Percentiles rank a stretch among this genome's conserved stretches.
These are phyloP conservation scores for Heteronetta atricapilla DNA, from an alignment of 2,113 vertebrate species.

Conservation along the genomic window DNA sequence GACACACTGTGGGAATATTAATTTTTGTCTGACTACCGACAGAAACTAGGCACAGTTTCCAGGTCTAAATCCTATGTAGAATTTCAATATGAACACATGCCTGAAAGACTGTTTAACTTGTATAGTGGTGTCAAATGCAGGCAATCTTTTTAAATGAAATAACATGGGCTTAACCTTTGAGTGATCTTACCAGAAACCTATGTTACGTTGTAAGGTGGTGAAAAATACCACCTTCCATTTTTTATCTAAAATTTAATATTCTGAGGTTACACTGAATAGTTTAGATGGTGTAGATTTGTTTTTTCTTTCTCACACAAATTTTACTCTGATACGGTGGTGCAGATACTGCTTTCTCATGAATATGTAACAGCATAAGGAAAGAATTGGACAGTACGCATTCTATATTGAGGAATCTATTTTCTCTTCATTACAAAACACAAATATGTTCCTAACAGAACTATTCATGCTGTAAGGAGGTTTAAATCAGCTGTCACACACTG, in stretches of 20 bases:
- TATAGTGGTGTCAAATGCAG: neutral
- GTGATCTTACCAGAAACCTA: neutral
- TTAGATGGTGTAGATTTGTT: neutral
- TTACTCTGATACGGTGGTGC: neutral
- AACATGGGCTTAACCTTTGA: neutral
- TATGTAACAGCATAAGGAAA: slow-evolving; percentile 40
- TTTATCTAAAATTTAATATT: neutral
- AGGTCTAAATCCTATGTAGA: neutral
- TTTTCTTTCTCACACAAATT: slow-evolving; percentile 12
- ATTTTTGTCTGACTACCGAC: slow-evolving; percentile 2
- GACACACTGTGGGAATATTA: slow-evolving; percentile 21
- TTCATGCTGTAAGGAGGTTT: neutral
- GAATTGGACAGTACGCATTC: slow-evolving; percentile 11
- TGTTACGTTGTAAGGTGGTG: neutral
- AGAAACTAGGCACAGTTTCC: neutral
- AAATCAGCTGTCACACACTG: neutral
- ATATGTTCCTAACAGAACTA: slow-evolving; percentile 26
- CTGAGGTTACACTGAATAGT: neutral
- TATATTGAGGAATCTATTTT: slow-evolving; percentile 49
- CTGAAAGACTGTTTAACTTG: neutral
- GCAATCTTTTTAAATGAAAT: neutral
- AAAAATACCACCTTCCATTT: slow-evolving; percentile 12
- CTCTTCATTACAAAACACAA: neutral
- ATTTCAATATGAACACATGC: neutral
- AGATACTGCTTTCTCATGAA: slow-evolving; percentile 19